phyloP scores from a whole-genome alignment of 2,888 invertebrate species.

The Rotaria socialis region DNA sequence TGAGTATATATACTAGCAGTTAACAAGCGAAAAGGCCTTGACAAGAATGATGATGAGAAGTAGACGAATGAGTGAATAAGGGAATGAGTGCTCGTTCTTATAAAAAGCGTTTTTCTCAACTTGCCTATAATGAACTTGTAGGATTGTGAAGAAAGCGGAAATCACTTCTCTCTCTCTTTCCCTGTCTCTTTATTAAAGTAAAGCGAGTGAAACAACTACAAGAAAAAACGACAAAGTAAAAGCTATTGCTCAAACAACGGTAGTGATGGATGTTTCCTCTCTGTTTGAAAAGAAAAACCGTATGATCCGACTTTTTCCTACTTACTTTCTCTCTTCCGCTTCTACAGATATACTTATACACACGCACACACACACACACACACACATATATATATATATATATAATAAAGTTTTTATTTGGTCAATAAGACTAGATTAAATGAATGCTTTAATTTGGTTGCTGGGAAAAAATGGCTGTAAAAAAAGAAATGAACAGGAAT shows the following conservation, averaged over 20 bases:
- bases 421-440: background rate
- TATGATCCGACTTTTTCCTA: background rate
- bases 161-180: background rate
- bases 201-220: background rate
- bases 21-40: background rate
- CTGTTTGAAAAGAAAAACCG: background rate
- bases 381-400: slow-evolving; percentile 2
- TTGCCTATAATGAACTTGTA: background rate
- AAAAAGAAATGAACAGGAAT: background rate
- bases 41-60: background rate
- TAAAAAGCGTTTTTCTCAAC: background rate
- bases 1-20: background rate
- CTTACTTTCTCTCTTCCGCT: background rate
- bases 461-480: too few species aligned
- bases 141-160: slow-evolving; percentile 26
- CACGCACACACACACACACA: background rate
- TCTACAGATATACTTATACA: background rate
- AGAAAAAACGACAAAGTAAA: background rate
- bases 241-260: background rate
- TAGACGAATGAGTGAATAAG: slow-evolving; percentile 16
- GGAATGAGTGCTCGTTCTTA: background rate
- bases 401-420: background rate
- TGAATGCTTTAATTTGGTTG: background rate
- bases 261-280: background rate
- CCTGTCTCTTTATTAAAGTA: background rate